Conservation (phyloP, 1,140 invertebrate species). For the Coelopa frigida region DNA sequence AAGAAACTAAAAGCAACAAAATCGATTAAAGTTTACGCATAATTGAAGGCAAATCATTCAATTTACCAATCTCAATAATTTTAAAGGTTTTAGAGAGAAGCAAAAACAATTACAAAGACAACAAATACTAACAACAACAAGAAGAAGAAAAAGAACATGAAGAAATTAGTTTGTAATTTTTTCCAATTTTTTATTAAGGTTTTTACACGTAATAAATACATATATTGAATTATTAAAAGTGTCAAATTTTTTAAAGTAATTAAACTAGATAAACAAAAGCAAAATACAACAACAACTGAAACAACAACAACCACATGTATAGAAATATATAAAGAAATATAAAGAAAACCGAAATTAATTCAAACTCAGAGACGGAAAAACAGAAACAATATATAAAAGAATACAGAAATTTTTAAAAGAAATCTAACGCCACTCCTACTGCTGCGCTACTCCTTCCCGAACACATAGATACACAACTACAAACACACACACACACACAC, state of each 20-base stretch:
- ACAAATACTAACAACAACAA: neutral
- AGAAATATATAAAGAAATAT: too few relatives aligned
- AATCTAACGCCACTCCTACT: too few relatives aligned
- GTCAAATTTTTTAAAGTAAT: neutral
- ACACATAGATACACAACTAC: neutral
- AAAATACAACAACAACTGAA: neutral
- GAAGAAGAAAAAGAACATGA: neutral
- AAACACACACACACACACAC: slow-evolving; percentile 4
- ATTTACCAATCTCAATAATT: neutral
- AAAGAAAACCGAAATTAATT: slow-evolving; percentile 7
- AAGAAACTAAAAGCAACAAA: neutral
- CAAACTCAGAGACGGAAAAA: slow-evolving; percentile 1
- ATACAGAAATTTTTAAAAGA: too few relatives aligned
- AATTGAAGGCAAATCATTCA: neutral
- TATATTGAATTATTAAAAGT: too few relatives aligned
- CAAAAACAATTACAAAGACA: neutral
- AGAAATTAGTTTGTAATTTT: slow-evolving; percentile 4
- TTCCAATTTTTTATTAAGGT: slow-evolving; percentile 9
- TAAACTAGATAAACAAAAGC: neutral
- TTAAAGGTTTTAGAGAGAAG: neutral
- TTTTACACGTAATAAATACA: too few relatives aligned
- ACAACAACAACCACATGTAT: too few relatives aligned
- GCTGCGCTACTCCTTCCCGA: too few relatives aligned
- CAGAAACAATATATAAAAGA: too few relatives aligned
- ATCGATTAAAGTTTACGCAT: neutral